A percentile compares a stretch with the other conserved stretches of the same genome.
Evolutionary conservation across 2,888 invertebrate species (phyloP).

Genomic region (Orthonychiurus folsomi): DNA sequence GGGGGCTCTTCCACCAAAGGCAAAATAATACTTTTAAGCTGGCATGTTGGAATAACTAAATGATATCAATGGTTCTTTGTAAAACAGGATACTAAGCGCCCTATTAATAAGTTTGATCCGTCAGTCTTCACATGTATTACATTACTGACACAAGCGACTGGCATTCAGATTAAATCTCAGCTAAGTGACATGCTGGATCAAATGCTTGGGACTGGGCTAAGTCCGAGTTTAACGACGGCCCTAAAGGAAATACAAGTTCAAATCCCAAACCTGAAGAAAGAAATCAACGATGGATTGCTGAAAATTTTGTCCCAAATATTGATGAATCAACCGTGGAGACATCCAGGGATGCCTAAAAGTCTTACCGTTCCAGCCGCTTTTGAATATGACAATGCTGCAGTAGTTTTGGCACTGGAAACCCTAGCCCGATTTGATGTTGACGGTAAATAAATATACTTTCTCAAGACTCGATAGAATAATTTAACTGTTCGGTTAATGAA

Average conservation of each 20-base stretch:
- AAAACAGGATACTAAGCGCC: conserved; percentile 27
- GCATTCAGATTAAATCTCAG: conserved; percentile 63
- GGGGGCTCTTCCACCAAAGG: conserved; percentile 49
- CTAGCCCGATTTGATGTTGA: conserved; percentile 83
- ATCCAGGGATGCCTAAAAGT: conserved; percentile 62
- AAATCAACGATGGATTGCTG: conserved; percentile 85
- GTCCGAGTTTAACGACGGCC: conserved; percentile 81
- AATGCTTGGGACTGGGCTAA: conserved; percentile 86
- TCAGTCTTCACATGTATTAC: conserved; percentile 90
- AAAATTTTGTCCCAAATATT: conserved; percentile 83
- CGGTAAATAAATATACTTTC: conserved; percentile 45
- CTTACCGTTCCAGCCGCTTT: not conserved
- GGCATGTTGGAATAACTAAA: not conserved
- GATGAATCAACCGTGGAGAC: conserved; percentile 74
- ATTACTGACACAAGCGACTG: conserved; percentile 77
- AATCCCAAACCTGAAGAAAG: conserved; percentile 74
- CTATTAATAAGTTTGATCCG: conserved; percentile 59
- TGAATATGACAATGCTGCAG: conserved; percentile 61
- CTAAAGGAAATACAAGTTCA: conserved; percentile 79
- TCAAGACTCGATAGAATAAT: not conserved
- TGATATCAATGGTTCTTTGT: not conserved
- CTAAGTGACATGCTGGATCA: conserved; percentile 77
- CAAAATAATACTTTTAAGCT: conserved; percentile 8
- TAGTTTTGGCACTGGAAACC: conserved; percentile 84
- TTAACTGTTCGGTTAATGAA: conserved; percentile 43